Conservation (phyloP, 2,888 invertebrate species). For the Drosophila tripunctata region DNA sequence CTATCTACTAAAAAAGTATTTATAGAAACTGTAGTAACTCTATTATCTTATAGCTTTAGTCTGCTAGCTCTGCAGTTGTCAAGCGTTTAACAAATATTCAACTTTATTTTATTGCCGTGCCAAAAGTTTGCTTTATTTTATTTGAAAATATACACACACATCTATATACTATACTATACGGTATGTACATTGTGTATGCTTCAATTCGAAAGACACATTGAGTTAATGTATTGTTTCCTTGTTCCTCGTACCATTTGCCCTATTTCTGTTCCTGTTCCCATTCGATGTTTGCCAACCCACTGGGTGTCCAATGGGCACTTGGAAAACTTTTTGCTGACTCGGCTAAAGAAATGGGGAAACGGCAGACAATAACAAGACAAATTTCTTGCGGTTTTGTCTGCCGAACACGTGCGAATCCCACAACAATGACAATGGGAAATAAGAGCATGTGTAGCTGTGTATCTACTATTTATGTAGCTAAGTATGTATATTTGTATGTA, state of each 20-base stretch:
- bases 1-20: no score
- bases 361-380: constrained; percentile 41
- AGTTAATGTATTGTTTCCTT: constrained; percentile 42
- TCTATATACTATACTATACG: no score
- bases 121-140: constrained; percentile 35
- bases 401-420: constrained; percentile 60
- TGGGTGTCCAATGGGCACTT: constrained; percentile 18
- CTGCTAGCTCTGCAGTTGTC: background rate
- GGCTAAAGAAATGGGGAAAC: constrained; percentile 32
- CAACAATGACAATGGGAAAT: constrained; percentile 35
- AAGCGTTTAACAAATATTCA: background rate
- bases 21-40: no score
- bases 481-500: background rate
- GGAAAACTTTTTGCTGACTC: constrained; percentile 42
- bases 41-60: background rate
- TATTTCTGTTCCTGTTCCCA: background rate
- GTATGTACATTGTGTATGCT: background rate
- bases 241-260: constrained; percentile 2
- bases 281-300: constrained; percentile 14
- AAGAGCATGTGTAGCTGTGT: background rate
- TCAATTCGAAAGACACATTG: background rate
- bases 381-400: constrained; percentile 47
- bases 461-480: background rate
- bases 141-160: constrained; percentile 19
- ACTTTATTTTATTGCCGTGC: constrained; percentile 5